Percentiles rank a stretch among this genome's conserved stretches.
Conservation (phyloP, 2,113 vertebrate genomes). For the Nesoenas mayeri region DNA sequence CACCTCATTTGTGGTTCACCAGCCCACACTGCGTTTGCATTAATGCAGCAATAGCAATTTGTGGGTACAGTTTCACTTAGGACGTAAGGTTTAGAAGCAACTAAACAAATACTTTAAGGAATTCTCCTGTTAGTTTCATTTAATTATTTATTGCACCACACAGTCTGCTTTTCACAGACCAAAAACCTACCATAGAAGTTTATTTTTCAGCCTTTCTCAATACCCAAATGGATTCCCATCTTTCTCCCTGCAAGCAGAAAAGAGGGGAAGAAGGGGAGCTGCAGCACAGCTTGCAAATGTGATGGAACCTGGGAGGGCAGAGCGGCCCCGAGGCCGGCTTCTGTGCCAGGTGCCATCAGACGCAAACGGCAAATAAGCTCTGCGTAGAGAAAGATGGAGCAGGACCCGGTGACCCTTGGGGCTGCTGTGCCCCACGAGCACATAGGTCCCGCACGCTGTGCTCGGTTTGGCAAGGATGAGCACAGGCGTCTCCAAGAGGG, state of each 20-base stretch:
- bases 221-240: fast-evolving
- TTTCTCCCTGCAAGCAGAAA: not conserved
- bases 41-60: fast-evolving
- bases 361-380: not conserved
- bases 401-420: fast-evolving
- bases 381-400: not conserved
- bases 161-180: not conserved
- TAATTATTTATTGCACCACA: not conserved
- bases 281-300: not conserved
- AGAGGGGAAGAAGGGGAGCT: not conserved
- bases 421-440: not conserved
- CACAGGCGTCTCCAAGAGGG: fast-evolving
- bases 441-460: not conserved
- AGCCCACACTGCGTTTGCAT: fast-evolving
- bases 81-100: not conserved
- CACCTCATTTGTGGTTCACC: not conserved
- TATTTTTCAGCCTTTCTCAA: not conserved
- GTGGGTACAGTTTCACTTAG: not conserved
- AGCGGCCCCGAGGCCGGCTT: not conserved
- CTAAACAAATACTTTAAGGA: not conserved
- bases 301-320: not conserved
- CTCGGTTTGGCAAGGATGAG: not conserved
- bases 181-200: not conserved
- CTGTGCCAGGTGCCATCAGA: not conserved
- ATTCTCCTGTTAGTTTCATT: not conserved